Evolutionary conservation across 2,888 invertebrate species (phyloP), one percentile per base, ranked within the genome.

Genomic region (Papilio protenor): DNA sequence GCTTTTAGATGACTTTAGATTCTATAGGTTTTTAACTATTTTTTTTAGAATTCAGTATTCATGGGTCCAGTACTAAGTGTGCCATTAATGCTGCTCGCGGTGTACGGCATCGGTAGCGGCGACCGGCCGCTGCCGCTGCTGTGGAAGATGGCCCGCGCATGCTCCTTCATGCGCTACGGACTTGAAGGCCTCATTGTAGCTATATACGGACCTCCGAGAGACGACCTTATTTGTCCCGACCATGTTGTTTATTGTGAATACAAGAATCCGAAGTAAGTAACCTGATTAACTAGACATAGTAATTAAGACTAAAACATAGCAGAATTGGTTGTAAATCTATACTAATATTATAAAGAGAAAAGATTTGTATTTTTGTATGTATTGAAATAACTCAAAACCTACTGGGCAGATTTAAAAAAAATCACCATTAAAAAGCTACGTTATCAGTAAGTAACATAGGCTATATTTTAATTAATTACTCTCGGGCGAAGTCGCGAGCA

Each of bases 1-100:
- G 23, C 5, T 40, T 40, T 40, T 59, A 14, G 1, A n/a, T 14
- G 5, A 16, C 14, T 27, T 16, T 27, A n/a, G n/a, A n/a, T n/a
- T n/a, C n/a, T 27, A 27, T 16, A 61, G 1, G 3, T 27, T 23
- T 5, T 12, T 61, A 12, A 27, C 27, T 21, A 18, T 70, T 33
- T 45, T 27, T 93, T 93, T 14, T 91, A 98, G 98, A 98, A 98
- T 86, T 96, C 97, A 47, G 97, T 98, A 91, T 99, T 99, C 89
- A 94, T 98, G 83, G 99, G 98, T 0, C 98, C 99, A 21, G 97
- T 98, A 0, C 87, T 97, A 78, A 96, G 97, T 75, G 98, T 98
- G 8, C 99, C 99, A 0, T 93, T 99, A 16, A 97, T 99, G 96
- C 91, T 99, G 77, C 95, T 99, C 73, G 97, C 98, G 8, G 97